Evolutionary conservation across 1,140 invertebrate species (phyloP).

Genomic region (Apis dorsata): DNA sequence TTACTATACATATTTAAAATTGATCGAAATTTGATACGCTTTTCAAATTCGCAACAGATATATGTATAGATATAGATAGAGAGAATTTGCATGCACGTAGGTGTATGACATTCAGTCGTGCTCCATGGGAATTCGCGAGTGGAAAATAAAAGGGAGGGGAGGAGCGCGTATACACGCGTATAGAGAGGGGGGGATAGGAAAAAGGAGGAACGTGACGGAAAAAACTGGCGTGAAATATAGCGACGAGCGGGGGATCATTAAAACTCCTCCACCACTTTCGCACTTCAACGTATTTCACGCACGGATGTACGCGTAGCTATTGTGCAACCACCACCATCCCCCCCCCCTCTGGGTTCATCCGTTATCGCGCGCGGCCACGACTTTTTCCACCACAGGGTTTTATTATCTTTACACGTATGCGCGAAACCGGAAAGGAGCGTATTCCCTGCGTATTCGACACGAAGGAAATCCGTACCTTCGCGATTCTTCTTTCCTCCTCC

Average conservation of each 20-base stretch:
- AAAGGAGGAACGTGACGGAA: not conserved
- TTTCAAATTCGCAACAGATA: not conserved
- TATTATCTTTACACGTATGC: constrained; percentile 8
- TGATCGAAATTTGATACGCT: not conserved
- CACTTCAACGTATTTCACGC: constrained; percentile 23
- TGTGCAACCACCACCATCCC: not conserved
- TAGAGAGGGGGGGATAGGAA: not conserved
- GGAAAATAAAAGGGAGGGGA: not conserved
- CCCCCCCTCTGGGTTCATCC: not conserved
- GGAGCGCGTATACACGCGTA: not conserved
- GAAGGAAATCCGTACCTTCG: not conserved
- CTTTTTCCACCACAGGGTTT: not conserved
- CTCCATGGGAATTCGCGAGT: not conserved
- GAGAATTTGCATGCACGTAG: not conserved
- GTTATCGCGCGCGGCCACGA: constrained; percentile 17
- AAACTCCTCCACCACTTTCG: constrained; percentile 27
- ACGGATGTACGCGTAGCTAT: constrained; percentile 11
- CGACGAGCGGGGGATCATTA: constrained; percentile 22
- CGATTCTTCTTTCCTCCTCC: not conserved
- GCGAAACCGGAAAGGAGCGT: constrained; percentile 16
- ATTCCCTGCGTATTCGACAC: constrained; percentile 19
- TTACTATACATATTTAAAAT: not conserved
- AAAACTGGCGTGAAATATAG: not conserved
- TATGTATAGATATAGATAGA: too few species aligned
- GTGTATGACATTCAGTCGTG: not conserved